Conservation (phyloP, 1,140 invertebrate genomes). For the Drosophila tsacasi region DNA sequence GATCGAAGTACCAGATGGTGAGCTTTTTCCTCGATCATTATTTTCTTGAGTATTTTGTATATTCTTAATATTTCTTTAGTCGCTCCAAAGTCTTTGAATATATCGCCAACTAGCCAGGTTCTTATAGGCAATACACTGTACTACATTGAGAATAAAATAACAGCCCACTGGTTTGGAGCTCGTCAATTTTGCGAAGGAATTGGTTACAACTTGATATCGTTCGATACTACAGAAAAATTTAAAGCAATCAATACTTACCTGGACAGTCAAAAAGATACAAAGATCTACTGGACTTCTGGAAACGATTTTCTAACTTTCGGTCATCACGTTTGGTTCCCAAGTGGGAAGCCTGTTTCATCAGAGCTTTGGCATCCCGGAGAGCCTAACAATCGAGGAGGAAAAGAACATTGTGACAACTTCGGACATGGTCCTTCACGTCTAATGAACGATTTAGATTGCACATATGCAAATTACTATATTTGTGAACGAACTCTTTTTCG, state of each 20-base stretch:
- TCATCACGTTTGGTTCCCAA: constrained; percentile 23
- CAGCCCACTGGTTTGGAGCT: constrained; percentile 23
- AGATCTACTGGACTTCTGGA: constrained; percentile 28
- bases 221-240: constrained; percentile 15
- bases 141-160: background rate
- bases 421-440: background rate
- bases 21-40: background rate
- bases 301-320: constrained; percentile 3
- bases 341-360: background rate
- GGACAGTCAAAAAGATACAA: background rate
- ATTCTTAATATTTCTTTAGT: background rate
- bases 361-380: constrained; percentile 13
- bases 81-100: background rate
- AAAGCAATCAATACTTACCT: constrained; percentile 17
- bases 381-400: constrained; percentile 2
- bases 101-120: background rate
- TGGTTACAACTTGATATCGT: constrained; percentile 13
- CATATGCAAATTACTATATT: background rate
- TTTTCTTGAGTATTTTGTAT: background rate
- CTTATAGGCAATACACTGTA: background rate
- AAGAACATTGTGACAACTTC: constrained; percentile 17
- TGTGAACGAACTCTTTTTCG: background rate
- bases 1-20: background rate
- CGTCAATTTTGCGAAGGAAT: constrained; percentile 11
- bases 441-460: background rate